A percentile compares a stretch with the other conserved stretches of the same genome.
phyloP scores from a whole-genome alignment of 30 jellyfish, hydroid and myxozoan genomes.

The Chironex yamaguchii region DNA sequence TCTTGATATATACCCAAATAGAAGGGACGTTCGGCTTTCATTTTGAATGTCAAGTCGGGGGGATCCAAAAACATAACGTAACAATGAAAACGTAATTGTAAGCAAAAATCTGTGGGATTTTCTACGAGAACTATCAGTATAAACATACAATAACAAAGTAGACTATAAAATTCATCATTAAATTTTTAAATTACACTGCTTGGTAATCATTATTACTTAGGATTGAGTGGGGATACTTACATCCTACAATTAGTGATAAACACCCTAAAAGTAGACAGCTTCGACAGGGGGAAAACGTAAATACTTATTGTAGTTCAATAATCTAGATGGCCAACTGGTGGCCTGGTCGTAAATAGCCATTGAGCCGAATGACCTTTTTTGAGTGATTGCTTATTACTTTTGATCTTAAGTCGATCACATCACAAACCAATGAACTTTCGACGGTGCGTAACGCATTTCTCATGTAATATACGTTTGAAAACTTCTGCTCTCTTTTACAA shows the following conservation, averaged over 20 bases:
- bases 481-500: not conserved
- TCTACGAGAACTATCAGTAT: no score
- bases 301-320: not conserved
- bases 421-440: not conserved
- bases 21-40: no score
- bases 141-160: no score
- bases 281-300: no score
- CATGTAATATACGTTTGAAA: not conserved
- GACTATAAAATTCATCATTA: no score
- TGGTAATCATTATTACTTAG: no score
- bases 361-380: not conserved
- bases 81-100: not conserved
- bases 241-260: no score
- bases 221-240: no score
- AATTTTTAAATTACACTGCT: no score
- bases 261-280: no score
- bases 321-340: not conserved
- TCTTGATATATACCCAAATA: no score
- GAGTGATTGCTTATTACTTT: not conserved
- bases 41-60: no score
- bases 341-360: not conserved
- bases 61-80: not conserved
- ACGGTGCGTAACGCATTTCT: not conserved
- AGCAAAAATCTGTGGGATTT: not conserved
- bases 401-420: not conserved